Conservation (phyloP, 2,113 vertebrate species). For the Lamprologus lemairii region DNA sequence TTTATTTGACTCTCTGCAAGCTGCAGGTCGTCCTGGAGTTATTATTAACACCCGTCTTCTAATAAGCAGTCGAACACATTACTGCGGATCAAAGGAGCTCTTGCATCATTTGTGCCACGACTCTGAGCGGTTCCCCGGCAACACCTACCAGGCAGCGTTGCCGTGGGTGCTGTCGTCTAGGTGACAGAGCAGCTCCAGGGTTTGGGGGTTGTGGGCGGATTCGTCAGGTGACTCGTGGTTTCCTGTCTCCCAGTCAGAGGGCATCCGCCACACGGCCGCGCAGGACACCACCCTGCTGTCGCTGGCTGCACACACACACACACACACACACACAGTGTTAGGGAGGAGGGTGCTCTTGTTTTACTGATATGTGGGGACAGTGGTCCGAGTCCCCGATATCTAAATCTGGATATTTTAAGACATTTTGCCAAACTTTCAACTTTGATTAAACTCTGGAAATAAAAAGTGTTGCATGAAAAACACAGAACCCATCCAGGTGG, state of each 20-base stretch:
- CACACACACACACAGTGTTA: neutral
- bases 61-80: neutral
- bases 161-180: constrained; percentile 85
- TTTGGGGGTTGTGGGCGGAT: constrained; percentile 89
- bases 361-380: neutral
- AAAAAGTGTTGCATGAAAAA: neutral
- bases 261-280: constrained; percentile 96
- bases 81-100: neutral
- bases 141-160: constrained; percentile 88
- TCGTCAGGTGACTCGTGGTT: constrained; percentile 95
- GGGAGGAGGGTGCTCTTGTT: neutral
- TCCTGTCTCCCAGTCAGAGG: constrained; percentile 89
- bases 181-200: constrained; percentile 96
- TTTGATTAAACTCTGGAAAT: neutral
- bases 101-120: neutral
- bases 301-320: constrained; percentile 71
- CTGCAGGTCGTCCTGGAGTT: neutral
- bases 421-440: neutral
- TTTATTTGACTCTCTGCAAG: neutral
- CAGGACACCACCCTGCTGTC: constrained; percentile 90
- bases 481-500: neutral
- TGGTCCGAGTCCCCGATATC: neutral
- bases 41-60: neutral
- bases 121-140: neutral
- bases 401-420: neutral